phyloP scores from a whole-genome alignment of 2,113 vertebrate genomes.

The Saimiri boliviensis region DNA sequence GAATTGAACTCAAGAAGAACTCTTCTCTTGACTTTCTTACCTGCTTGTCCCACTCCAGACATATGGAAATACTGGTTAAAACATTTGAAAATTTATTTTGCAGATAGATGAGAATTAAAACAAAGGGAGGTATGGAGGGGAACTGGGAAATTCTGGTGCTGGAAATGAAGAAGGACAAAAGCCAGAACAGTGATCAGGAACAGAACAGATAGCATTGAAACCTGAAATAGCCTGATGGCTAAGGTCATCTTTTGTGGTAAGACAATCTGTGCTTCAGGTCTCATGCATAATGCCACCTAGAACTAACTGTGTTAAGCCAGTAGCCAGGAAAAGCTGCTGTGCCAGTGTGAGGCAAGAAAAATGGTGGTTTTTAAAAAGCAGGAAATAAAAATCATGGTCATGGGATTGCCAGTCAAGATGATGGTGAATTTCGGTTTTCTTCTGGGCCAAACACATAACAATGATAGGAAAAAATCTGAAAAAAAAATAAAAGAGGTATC shows the following conservation, averaged over 20 bases:
- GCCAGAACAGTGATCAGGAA: neutral
- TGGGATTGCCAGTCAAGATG: neutral
- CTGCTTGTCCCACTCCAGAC: neutral
- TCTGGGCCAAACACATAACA: neutral
- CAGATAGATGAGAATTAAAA: neutral
- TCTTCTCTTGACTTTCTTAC: neutral
- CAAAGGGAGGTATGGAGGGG: rapidly evolving
- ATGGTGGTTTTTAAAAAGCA: neutral
- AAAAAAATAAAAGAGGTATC: neutral
- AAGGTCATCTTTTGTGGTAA: too few relatives aligned
- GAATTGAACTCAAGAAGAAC: neutral
- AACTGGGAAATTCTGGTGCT: neutral
- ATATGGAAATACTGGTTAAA: neutral
- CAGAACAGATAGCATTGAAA: neutral
- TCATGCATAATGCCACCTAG: neutral
- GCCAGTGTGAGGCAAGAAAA: neutral
- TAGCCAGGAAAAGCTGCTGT: neutral
- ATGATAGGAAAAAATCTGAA: neutral
- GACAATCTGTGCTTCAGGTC: neutral
- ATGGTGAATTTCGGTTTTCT: neutral
- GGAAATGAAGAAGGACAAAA: neutral
- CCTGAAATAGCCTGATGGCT: neutral
- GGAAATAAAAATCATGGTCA: neutral
- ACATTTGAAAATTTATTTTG: neutral
- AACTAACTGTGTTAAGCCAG: rapidly evolving